A percentile compares a stretch with the other conserved stretches of the same genome.
phyloP scores from a whole-genome alignment of 2,797 vertebrate genomes.

The Brachyalestes nurse region DNA sequence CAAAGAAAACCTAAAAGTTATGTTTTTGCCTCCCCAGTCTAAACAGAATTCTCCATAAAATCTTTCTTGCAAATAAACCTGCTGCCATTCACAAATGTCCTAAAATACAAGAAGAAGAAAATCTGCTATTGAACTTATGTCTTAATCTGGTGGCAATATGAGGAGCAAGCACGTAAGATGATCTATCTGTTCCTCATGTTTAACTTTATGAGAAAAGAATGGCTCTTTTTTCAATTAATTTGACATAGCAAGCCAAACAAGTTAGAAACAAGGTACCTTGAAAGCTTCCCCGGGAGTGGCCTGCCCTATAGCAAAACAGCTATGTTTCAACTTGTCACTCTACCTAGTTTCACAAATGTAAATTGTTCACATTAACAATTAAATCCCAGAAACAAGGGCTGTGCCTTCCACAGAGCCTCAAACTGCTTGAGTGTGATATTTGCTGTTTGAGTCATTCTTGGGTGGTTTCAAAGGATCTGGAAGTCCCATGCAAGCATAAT shows the following conservation, averaged over 20 bases:
- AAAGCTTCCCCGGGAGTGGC: conserved; percentile 40
- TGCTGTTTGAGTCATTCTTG: conserved; percentile 46
- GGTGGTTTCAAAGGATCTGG: conserved; percentile 22
- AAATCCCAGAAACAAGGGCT: conserved; percentile 37
- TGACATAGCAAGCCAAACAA: conserved; percentile 23
- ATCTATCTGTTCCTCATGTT: not conserved
- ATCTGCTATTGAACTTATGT: not conserved
- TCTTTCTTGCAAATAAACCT: too few species aligned
- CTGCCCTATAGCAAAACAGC: conserved; percentile 41
- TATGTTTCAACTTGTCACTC: conserved; percentile 47
- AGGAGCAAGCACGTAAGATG: conserved; percentile 7
- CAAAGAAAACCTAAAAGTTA: too few species aligned
- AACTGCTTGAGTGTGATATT: conserved; percentile 26
- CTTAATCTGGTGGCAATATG: not conserved
- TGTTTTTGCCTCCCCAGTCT: too few species aligned
- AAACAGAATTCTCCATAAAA: too few species aligned
- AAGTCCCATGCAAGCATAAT: not conserved
- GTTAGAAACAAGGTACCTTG: conserved; percentile 31
- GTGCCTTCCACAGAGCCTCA: not conserved
- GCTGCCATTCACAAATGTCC: too few species aligned
- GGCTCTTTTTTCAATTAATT: not conserved
- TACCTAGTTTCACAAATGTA: conserved; percentile 44
- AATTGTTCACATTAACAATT: conserved; percentile 41
- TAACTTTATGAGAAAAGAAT: not conserved
- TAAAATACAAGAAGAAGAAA: too few species aligned